A percentile compares a stretch with the other conserved stretches of the same genome.
phyloP scores from a whole-genome alignment of 2,888 invertebrate species.

The Atherix ibis region DNA sequence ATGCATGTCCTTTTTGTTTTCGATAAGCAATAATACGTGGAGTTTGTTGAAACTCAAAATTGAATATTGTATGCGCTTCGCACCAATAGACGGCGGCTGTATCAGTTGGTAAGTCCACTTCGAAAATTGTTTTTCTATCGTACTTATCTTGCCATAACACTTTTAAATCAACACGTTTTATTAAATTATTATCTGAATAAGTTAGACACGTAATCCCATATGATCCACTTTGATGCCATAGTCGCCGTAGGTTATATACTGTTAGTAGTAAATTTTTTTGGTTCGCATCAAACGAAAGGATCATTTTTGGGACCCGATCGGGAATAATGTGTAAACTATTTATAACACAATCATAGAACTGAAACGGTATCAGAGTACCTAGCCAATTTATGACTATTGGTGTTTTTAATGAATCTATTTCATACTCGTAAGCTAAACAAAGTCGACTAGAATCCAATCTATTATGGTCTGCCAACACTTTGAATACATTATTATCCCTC shows the following conservation, averaged over 20 bases:
- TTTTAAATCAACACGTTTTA: slow-evolving; percentile 33
- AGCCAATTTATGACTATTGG: background rate
- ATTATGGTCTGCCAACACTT: background rate
- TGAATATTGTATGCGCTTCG: slow-evolving; percentile 37
- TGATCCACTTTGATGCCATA: slow-evolving; percentile 31
- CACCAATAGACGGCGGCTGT: slow-evolving; percentile 50
- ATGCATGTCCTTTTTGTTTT: slow-evolving; percentile 20
- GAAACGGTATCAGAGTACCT: background rate
- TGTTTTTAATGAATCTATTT: background rate
- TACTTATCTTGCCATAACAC: slow-evolving; percentile 23
- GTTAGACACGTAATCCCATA: slow-evolving; percentile 44
- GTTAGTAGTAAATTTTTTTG: slow-evolving; percentile 31
- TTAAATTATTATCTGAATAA: slow-evolving; percentile 37
- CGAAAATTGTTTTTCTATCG: slow-evolving; percentile 30
- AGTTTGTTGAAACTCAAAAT: slow-evolving; percentile 36
- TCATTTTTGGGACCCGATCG: slow-evolving; percentile 8
- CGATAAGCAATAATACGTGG: slow-evolving; percentile 36
- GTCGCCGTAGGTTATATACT: slow-evolving; percentile 39
- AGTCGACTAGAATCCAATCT: background rate
- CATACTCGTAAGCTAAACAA: background rate
- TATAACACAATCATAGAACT: background rate
- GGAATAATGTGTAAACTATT: background rate
- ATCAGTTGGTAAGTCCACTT: slow-evolving; percentile 35
- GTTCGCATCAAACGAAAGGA: slow-evolving; percentile 9
- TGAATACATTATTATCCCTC: background rate